Conservation (phyloP, 2,113 vertebrate genomes). For the Zosterops borbonicus region DNA sequence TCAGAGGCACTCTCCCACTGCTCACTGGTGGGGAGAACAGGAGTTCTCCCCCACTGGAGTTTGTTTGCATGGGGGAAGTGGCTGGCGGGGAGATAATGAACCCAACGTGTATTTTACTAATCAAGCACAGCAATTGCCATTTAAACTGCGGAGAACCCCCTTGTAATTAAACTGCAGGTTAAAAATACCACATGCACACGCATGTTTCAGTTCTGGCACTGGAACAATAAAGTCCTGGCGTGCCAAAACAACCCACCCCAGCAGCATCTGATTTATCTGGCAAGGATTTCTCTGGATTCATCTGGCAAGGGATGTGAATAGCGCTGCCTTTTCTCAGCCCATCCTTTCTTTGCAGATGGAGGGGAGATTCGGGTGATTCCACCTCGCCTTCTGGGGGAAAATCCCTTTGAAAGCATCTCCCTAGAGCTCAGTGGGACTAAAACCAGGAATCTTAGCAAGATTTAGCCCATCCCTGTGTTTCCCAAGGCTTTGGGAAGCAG, state of each 20-base stretch:
- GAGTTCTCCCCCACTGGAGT: not conserved
- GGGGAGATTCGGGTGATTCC: not conserved
- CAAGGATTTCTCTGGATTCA: not conserved
- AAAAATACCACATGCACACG: not conserved
- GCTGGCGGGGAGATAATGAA: not conserved
- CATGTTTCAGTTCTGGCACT: not conserved
- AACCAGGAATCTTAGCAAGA: not conserved
- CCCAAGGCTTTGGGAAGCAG: not conserved
- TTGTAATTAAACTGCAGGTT: not conserved
- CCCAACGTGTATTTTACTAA: not conserved
- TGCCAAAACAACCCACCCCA: conserved; percentile 1
- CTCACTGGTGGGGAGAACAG: not conserved
- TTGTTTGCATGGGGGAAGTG: not conserved
- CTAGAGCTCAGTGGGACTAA: not conserved
- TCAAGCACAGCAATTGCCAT: not conserved
- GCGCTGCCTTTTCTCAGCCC: not conserved
- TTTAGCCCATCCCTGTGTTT: not conserved
- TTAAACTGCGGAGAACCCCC: not conserved
- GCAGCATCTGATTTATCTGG: not conserved
- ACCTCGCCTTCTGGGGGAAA: not conserved
- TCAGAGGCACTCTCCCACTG: not conserved
- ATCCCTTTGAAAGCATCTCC: not conserved
- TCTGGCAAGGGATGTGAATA: not conserved
- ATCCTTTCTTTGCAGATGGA: not conserved
- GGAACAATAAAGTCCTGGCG: not conserved